Conservation (phyloP, 2,888 invertebrate genomes). For the Peribatodes rhomboidaria region DNA sequence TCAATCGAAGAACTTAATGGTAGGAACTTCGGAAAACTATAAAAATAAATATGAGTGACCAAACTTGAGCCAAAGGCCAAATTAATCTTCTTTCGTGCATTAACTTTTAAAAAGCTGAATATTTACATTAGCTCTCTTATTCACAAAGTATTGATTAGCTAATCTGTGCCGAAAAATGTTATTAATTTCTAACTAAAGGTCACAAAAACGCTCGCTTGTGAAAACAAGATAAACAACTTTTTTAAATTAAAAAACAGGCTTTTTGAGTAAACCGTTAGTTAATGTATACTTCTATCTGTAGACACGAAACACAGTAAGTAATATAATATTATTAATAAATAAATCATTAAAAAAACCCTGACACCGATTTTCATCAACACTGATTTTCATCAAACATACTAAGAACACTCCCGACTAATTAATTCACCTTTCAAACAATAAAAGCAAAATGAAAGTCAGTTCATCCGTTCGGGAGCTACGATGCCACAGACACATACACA, state of each 20-base stretch:
- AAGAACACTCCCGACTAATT: too few relatives aligned
- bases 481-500: too few relatives aligned
- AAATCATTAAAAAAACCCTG: too few relatives aligned
- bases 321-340: not conserved
- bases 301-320: not conserved
- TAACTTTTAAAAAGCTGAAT: not conserved
- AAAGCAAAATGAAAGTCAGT: too few relatives aligned
- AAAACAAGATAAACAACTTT: not conserved
- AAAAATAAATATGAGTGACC: not conserved
- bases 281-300: too few relatives aligned
- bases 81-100: not conserved
- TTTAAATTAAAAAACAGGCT: not conserved
- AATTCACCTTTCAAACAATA: too few relatives aligned
- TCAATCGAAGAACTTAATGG: constrained; percentile 24
- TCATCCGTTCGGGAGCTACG: too few relatives aligned
- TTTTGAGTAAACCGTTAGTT: not conserved
- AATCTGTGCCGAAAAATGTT: not conserved
- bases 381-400: too few relatives aligned
- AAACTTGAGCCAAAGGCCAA: not conserved
- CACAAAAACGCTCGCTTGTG: not conserved
- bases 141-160: not conserved
- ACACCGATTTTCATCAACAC: too few relatives aligned
- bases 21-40: constrained; percentile 9
- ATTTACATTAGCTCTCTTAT: not conserved
- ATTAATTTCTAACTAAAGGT: not conserved